Percentiles rank a stretch among this genome's conserved stretches.
Conservation (phyloP, 2,113 vertebrate genomes). For the Takifugu bimaculatus region DNA sequence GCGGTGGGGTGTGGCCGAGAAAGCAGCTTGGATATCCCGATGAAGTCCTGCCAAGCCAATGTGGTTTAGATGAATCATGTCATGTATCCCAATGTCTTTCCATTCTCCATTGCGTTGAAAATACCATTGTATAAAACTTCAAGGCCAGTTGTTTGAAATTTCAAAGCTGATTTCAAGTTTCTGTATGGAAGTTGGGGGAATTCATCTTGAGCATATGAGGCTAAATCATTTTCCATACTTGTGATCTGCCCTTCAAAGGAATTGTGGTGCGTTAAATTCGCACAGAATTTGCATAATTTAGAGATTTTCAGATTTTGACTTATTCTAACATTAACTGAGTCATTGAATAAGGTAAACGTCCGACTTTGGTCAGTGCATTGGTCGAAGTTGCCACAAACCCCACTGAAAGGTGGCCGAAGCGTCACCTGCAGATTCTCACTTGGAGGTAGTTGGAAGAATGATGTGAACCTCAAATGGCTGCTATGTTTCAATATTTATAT, state of each 20-base stretch:
- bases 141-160: constrained; percentile 44
- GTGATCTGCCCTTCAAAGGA: no score
- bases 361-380: not conserved
- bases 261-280: no score
- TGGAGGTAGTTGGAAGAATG: no score
- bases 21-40: constrained; percentile 80
- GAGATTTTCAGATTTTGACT: no score
- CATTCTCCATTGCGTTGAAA: not conserved
- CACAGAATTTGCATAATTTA: no score
- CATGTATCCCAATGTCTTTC: not conserved
- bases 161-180: constrained; percentile 6
- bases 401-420: no score
- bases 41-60: constrained; percentile 78
- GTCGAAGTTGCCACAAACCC: not conserved
- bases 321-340: no score
- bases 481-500: no score
- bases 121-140: constrained; percentile 14
- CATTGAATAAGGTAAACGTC: constrained; percentile 3
- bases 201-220: constrained; percentile 24
- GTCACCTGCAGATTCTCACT: no score
- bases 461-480: no score
- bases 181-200: constrained; percentile 52
- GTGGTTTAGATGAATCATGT: constrained; percentile 71
- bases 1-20: constrained; percentile 83
- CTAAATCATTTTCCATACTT: constrained; percentile 10